Base-by-base conservation (phyloP, 2,113 vertebrate species). In the Numenius arquata region DNA sequence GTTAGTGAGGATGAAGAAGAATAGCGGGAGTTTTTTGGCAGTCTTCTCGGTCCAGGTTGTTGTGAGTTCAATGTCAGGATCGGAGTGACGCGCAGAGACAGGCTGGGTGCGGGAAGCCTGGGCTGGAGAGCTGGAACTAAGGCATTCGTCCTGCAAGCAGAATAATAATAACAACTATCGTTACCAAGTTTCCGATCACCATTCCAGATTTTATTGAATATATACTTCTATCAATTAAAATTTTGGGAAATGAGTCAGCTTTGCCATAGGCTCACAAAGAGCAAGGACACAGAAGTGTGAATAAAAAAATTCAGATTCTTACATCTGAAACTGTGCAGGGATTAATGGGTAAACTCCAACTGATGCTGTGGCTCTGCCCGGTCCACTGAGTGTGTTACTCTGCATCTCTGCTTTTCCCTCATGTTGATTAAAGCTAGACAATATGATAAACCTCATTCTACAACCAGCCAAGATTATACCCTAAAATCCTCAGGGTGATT, bases 1-100 rank as follows among this genome's bases (percentile, higher is more conserved):
- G 99, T 99, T 99, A 99, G 99, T 98, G 98, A 98, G 98, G 98
- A 99, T 99, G 99, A 99, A 99, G 99, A 99, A 98, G 98, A 98
- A 99, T 99, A 98, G 99, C 97, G 74, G 97, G 98, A 98, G 98
- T 92, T 98, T 98, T 98, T 98, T 98, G 98, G 98, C 98, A 98
- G 98, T 98, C 99, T 99, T 98, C 96, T 98, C 75, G 82, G 98
- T 98, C 95, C 94, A 77, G 98, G 99, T 98, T 98, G 98, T 95
- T 88, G 97, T 96, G 98, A 99, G 98, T 98, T 99, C 99, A 98
- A 98, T 98, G 98, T 99, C 98, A 98, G 98, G 97, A 97, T 97
- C 88, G 74, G 98, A 97, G 98, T 96, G 98, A 97, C 96, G 95
- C 90, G 97, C 97, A 94, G 98, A 98, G 98, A 97, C 89, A 78